Base-by-base conservation (phyloP, 2,113 vertebrate species). In the Dendropsophus ebraccatus region DNA sequence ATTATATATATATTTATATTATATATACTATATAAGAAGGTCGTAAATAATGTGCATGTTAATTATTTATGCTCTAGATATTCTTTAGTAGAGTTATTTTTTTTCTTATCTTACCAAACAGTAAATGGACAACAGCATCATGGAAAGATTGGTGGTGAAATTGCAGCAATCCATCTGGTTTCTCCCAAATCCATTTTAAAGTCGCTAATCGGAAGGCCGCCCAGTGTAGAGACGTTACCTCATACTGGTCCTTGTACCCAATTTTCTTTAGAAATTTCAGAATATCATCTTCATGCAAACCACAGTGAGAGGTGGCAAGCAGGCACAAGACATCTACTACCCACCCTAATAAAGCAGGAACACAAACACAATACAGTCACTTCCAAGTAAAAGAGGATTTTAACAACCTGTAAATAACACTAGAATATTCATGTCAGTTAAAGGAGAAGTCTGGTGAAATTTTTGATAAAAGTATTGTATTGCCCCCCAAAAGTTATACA, bases 151-250 rank as follows among this genome's bases (percentile, higher is more conserved):
- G 88, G 79, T 92, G 83, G 76, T 13, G 1, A 78, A 94, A 89
- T 62, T 62, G 87, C 25, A 92, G 86, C 11, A 73, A 72, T 9
- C 85, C 75, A 0, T n/a, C 83, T 1, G 75, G 81, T 82, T 81
- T 89, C 89, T 91, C 90, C 74, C 85, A 73, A 87, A 93, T 69
- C 92, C 90, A 93, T 9, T 70, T 77, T 8, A 37, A 0, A 72
- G 87, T 1, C 41, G 85, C 87, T 0, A n/a, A 76, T 69, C 87
- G 37, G 88, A 91, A 74, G 62, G 81, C 78, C 17, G 90, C 87
- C 92, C 92, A 93, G 84, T 91, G 90, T 50, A 90, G 14, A 0
- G 23, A 6, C 54, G 65, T 84, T 0, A 90, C 87, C 88, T 83
- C 54, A 25, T 28, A 16, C 0, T 56, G 32, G 8, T 45, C 49